Conservation (phyloP, 2,888 invertebrate genomes). For the Auanema sp. region DNA sequence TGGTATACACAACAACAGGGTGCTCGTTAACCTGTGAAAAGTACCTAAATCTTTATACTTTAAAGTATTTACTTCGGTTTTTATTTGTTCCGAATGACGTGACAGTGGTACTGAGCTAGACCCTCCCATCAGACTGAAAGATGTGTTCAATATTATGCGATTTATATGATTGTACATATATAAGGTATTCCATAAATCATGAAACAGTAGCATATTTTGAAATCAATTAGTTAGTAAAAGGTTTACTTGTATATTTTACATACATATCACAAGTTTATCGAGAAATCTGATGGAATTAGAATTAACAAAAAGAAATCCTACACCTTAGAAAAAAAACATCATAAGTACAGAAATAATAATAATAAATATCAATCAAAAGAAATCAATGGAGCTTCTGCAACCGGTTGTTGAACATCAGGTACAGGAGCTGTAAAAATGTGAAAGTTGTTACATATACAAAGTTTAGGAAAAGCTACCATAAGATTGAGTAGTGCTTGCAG, state of each 20-base stretch:
- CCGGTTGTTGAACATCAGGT: not conserved
- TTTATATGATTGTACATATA: too few relatives aligned
- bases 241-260: conserved; percentile 4
- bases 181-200: too few relatives aligned
- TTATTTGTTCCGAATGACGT: too few relatives aligned
- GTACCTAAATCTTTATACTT: too few relatives aligned
- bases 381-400: conserved; percentile 16
- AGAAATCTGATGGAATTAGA: not conserved
- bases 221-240: not conserved
- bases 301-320: too few relatives aligned
- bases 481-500: not conserved
- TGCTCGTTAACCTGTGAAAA: conserved; percentile 19
- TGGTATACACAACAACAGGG: conserved; percentile 58
- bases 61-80: too few relatives aligned
- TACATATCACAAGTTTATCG: conserved; percentile 2
- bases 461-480: too few relatives aligned
- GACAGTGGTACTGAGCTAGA: too few relatives aligned
- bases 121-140: too few relatives aligned
- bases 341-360: not conserved
- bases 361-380: conserved; percentile 13
- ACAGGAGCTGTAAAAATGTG: not conserved
- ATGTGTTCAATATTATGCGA: too few relatives aligned
- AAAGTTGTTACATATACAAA: not conserved
- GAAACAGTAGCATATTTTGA: too few relatives aligned
- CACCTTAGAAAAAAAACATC: too few relatives aligned